Evolutionary conservation across 2,888 invertebrate genomes (phyloP), one percentile per base, ranked within the genome.

Genomic region (Theretra japonica): DNA sequence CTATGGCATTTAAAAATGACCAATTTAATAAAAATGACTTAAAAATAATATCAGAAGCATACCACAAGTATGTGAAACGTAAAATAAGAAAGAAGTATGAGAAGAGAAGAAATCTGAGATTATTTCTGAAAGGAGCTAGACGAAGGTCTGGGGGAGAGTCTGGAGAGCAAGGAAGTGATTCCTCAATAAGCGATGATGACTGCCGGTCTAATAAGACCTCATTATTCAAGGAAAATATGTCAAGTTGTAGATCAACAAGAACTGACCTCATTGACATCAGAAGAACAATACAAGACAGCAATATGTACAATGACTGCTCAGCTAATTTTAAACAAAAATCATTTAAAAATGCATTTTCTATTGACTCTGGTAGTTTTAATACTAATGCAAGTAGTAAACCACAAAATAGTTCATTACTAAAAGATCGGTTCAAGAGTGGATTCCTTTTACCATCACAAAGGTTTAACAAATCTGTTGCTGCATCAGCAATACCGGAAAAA

Each of bases 151-250:
- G 87, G 0, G 82, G 87, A 79, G 90, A 91, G 74, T 92, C 92
- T 0, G 91, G 89, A 7, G 91, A 90, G 19, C 84, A 83, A 75
- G 91, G 84, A 21, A 91, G 91, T 83, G 83, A 89, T 75, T 92
- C 92, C 28, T 91, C 93, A 6, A 74, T 87, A 30, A 91, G 90
- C 73, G 90, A 90, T 82, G 89, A 92, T 83, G 90, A 90, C 76
- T 82, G 84, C 74, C 83, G 80, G 73, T 90, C 91, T 2, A 76
- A 78, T 30, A 84, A 79, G 76, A 87, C 87, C 60, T 79, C 77
- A 56, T 73, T 77, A 68, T 80, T 78, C 71, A 85, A 79, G 74
- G 79, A 81, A 69, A 85, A 84, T 68, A 75, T 80, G 74, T 82
- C 83, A 53, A 82, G 80, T 77, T 78, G 81, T 77, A 78, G 80